Evolutionary conservation across 1,140 invertebrate genomes (phyloP), one percentile per base, ranked within the genome.

Genomic region (Drosophila navojoa): DNA sequence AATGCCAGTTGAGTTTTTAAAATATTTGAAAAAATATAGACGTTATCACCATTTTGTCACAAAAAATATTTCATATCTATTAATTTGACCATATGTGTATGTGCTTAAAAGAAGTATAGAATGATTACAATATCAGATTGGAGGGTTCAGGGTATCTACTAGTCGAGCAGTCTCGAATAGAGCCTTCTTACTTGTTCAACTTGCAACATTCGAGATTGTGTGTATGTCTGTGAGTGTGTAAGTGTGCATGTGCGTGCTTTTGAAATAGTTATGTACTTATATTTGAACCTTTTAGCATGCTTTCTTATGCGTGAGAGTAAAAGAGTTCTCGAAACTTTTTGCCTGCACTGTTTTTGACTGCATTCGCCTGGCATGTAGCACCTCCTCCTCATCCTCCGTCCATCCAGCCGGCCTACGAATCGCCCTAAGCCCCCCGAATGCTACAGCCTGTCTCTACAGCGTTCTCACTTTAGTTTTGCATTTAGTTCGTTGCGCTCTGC

Each of bases 281-380:
- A 84, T 79, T 89, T 89, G 76, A 87, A 87, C 84, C 84, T 84
- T 89, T 80, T 72, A 79, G 70, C 72, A 69, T 57, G 79, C 63
- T 84, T 84, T 89, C 70, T 80, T 89, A 59, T 69, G 73, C 38
- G 54, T 53, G 57, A 6, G 53, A 29, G 13, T 44, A 27, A 86
- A 78, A 81, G 77, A 75, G 59, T 75, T 86, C 71, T 79, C 66
- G 54, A 79, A 87, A 87, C 80, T 87, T 77, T 82, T 80, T 75
- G 80, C 77, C 85, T 89, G 82, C 84, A 89, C 79, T 89, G 82
- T 89, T 87, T 89, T 89, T 82, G 82, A 87, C 84, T 86, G 82
- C 84, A 86, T 44, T 71, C 38, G 57, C 40, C 52, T 50, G 53
- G 53, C 25, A 66, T 54, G 16, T 42, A 13, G 32, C 29, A 27